Percentiles rank a stretch among this genome's conserved stretches.
Evolutionary conservation across 2,113 vertebrate genomes (phyloP).

Genomic region (Laterallus jamaicensis): DNA sequence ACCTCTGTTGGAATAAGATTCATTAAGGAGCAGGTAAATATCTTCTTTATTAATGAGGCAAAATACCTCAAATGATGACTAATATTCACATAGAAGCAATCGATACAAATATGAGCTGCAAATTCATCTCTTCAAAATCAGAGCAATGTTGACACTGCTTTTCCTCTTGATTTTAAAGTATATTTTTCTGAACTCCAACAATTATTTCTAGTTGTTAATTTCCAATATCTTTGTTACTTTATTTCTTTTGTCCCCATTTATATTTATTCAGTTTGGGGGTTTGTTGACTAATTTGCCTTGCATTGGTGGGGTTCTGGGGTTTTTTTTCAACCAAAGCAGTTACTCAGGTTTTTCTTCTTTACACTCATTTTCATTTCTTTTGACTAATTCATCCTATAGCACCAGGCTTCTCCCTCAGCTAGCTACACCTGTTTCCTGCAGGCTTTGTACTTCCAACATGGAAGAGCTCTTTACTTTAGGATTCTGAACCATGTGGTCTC

Average conservation of each 20-base stretch:
- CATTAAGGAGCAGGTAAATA: not conserved
- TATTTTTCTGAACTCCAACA: not conserved
- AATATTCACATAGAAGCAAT: not conserved
- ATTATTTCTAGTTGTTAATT: not conserved
- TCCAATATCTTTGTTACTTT: not conserved
- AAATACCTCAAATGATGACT: not conserved
- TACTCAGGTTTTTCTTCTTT: not conserved
- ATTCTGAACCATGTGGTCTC: not conserved
- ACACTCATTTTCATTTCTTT: not conserved
- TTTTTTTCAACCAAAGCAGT: not conserved
- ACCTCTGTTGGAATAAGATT: not conserved
- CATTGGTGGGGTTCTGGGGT: accelerated
- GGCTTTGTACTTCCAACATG: not conserved
- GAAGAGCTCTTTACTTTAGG: not conserved
- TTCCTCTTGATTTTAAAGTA: not conserved
- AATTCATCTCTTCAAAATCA: not conserved
- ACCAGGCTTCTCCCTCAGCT: not conserved
- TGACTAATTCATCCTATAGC: not conserved
- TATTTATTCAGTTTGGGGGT: not conserved
- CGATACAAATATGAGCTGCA: not conserved
- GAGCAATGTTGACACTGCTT: not conserved
- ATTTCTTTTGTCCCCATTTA: not conserved
- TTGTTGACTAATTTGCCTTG: not conserved
- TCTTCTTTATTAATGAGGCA: not conserved
- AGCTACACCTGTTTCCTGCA: not conserved